Evolutionary conservation across 2,888 invertebrate species (phyloP).

Genomic region (Drosophila algonquin): DNA sequence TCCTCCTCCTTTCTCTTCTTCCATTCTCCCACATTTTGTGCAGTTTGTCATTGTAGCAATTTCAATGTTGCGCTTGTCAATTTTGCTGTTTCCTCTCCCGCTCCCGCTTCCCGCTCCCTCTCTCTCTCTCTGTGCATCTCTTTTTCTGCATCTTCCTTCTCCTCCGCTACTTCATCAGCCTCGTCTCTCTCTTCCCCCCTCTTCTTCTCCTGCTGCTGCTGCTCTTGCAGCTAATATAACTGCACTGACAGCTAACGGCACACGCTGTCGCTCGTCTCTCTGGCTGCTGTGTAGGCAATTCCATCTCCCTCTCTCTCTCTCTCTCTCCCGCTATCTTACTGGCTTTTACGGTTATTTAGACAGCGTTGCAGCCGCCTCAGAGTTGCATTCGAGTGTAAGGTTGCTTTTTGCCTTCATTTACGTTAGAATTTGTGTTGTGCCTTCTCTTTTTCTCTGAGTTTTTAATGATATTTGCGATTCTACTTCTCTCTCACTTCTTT

Average conservation of each 20-base stretch:
- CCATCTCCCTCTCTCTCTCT: background rate
- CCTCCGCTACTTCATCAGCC: slow-evolving; percentile 8
- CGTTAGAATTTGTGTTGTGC: background rate
- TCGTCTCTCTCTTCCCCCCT: background rate
- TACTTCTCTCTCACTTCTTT: too few relatives aligned
- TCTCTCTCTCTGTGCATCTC: slow-evolving; percentile 6
- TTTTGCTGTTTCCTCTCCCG: slow-evolving; percentile 55
- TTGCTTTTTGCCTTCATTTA: background rate
- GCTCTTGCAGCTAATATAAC: slow-evolving; percentile 26
- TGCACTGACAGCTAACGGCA: slow-evolving; percentile 27
- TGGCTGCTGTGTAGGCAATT: slow-evolving; percentile 17
- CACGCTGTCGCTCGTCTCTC: background rate
- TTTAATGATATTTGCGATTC: background rate
- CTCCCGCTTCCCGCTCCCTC: too few relatives aligned
- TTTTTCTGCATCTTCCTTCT: slow-evolving; percentile 11
- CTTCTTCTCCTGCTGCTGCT: background rate
- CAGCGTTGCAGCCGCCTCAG: slow-evolving; percentile 24
- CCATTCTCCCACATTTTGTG: slow-evolving; percentile 39
- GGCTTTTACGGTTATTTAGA: slow-evolving; percentile 48
- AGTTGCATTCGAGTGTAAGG: background rate
- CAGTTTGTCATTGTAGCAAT: slow-evolving; percentile 79
- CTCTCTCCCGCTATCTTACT: background rate
- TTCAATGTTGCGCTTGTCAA: slow-evolving; percentile 79
- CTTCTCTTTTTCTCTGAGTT: background rate
- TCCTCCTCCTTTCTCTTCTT: background rate